These are phyloP conservation scores for Rhinoptilus africanus DNA, from an alignment of 2,113 vertebrate genomes.

Conservation along the genomic window DNA sequence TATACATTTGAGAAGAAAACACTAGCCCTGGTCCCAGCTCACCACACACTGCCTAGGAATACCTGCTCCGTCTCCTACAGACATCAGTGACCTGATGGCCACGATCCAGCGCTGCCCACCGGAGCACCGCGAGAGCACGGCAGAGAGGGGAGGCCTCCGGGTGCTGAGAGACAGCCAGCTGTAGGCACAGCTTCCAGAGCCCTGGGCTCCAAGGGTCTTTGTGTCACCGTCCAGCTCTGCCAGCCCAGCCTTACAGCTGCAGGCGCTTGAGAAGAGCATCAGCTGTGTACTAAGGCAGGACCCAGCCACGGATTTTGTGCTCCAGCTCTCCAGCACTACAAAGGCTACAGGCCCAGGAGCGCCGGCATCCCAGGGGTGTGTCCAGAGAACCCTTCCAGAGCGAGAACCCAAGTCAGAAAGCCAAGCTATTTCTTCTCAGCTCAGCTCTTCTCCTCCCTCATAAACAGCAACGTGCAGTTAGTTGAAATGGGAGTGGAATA, in stretches of 20 bases:
- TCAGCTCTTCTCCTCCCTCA: not conserved
- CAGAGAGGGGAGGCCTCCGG: too few relatives aligned
- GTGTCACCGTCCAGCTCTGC: rapidly evolving
- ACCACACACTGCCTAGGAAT: rapidly evolving
- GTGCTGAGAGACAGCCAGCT: too few relatives aligned
- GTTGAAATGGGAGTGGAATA: conserved; percentile 11
- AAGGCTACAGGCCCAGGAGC: rapidly evolving
- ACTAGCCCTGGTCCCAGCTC: not conserved
- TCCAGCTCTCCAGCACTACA: rapidly evolving
- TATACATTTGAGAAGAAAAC: not conserved
- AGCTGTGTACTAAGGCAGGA: too few relatives aligned
- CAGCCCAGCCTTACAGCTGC: not conserved
- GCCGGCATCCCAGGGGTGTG: rapidly evolving
- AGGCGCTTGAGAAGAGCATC: not conserved
- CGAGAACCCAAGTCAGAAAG: not conserved
- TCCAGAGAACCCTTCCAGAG: not conserved
- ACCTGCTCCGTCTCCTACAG: rapidly evolving
- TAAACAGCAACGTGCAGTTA: conserved; percentile 9
- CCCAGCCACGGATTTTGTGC: rapidly evolving
- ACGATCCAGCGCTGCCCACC: not conserved
- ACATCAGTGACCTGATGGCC: rapidly evolving
- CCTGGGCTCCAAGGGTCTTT: rapidly evolving
- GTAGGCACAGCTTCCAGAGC: rapidly evolving
- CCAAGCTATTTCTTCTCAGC: not conserved
- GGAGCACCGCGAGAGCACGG: rapidly evolving